Conservation (phyloP, 2,113 vertebrate genomes). For the Sarotherodon lohbergeri region DNA sequence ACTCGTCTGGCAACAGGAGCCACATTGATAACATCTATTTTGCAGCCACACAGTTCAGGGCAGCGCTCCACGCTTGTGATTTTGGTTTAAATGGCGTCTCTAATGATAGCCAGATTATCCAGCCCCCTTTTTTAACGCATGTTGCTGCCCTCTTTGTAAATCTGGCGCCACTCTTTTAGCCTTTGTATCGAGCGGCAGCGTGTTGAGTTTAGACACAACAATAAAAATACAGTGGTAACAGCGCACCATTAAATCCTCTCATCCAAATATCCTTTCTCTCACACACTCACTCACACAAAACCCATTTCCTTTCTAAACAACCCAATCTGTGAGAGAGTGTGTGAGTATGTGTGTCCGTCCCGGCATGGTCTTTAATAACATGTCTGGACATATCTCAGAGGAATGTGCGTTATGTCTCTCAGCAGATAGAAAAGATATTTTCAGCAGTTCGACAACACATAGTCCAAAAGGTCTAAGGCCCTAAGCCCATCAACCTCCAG, state of each 20-base stretch:
- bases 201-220: not conserved
- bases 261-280: not conserved
- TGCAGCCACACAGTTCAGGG: slow-evolving; percentile 33
- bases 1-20: slow-evolving; percentile 26
- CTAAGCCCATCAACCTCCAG: not conserved
- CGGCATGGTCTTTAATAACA: slow-evolving; percentile 16
- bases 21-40: slow-evolving; percentile 56
- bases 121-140: not conserved
- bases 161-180: not conserved
- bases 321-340: not conserved
- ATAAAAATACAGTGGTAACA: not conserved
- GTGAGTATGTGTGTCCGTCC: not conserved
- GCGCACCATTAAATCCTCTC: not conserved
- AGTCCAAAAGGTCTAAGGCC: slow-evolving; percentile 23
- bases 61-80: not conserved
- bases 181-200: not conserved
- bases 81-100: slow-evolving; percentile 20
- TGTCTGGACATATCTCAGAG: slow-evolving; percentile 50
- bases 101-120: slow-evolving; percentile 27
- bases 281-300: not conserved
- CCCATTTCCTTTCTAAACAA: not conserved
- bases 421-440: slow-evolving; percentile 16
- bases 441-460: slow-evolving; percentile 8
- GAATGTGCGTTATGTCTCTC: slow-evolving; percentile 50
- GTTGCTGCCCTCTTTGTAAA: slow-evolving; percentile 30